Evolutionary conservation across 2,113 vertebrate species (phyloP), one percentile per base, ranked within the genome.

Genomic region (Pygoscelis antarcticus): DNA sequence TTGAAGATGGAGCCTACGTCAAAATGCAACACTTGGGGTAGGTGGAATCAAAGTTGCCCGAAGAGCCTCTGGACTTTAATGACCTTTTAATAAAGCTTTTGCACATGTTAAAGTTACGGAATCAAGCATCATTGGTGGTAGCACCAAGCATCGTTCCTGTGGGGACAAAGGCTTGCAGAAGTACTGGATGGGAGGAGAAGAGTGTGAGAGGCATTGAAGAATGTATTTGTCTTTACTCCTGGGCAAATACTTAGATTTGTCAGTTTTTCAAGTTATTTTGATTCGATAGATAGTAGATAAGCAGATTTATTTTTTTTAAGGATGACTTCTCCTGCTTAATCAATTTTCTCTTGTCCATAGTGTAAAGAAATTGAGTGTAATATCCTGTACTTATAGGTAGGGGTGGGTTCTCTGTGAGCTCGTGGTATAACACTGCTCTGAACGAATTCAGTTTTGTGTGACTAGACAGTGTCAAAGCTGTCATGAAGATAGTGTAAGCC

Each of bases 31-130:
- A 16, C 44, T 74, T 0, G 0, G 46, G 15, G 22, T 47, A 11
- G 34, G n/a, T 62, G 64, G 55, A 70, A 60, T 77, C 29, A 13
- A 18, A 82, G 62, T 25, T 83, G 6, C 18, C 15, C 2, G 2
- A 40, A 49, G 20, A 51, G 13, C 47, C 36, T 80, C 22, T 83
- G 86, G 14, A 8, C 26, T 74, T 78, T 12, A n/a, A 9, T 16
- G 60, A 20, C 51, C 5, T 68, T 66, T 64, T 36, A 1, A 36
- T 23, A 52, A 71, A 80, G 32, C 23, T 82, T 81, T 66, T 72
- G 47, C 3, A 5, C 1, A 0, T 21, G 16, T 30, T 65, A 19
- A 25, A 78, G 12, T 34, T 44, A 4, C 5, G 58, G 44, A 54
- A 68, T n/a, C 16, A 13, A 62, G 26, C 32, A 5, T 18, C 14